Conservation (phyloP, 2,888 invertebrate species). For the Achlya flavicornis region DNA sequence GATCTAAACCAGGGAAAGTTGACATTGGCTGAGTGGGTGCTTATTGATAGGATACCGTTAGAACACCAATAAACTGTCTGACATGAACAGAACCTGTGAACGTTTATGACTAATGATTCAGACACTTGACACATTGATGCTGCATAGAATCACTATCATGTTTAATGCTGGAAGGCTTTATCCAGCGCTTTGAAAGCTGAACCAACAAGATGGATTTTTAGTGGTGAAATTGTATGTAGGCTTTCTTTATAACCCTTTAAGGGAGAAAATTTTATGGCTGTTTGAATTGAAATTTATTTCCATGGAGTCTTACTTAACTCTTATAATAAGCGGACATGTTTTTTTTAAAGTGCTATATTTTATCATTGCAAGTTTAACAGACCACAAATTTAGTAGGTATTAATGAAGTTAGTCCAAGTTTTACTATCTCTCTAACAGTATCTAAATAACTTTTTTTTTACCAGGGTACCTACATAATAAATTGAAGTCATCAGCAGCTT, state of each 20-base stretch:
- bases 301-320: no score
- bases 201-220: no score
- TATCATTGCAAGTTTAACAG: no score
- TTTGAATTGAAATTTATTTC: no score
- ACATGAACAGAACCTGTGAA: background rate
- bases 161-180: background rate
- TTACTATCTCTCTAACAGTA: background rate
- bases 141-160: background rate
- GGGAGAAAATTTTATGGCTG: no score
- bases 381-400: no score
- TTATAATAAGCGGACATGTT: no score
- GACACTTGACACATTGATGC: background rate
- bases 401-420: no score
- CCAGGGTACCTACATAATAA: background rate
- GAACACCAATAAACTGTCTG: conserved; percentile 13
- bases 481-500: conserved; percentile 7
- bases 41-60: conserved; percentile 55
- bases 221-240: no score
- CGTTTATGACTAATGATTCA: conserved; percentile 5
- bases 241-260: no score
- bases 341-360: no score
- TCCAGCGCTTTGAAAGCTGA: background rate
- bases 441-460: background rate
- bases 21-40: conserved; percentile 53
- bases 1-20: conserved; percentile 76